These are phyloP conservation scores for Drosophila paulistorum DNA, from an alignment of 1,140 invertebrate species.

Conservation along the genomic window DNA sequence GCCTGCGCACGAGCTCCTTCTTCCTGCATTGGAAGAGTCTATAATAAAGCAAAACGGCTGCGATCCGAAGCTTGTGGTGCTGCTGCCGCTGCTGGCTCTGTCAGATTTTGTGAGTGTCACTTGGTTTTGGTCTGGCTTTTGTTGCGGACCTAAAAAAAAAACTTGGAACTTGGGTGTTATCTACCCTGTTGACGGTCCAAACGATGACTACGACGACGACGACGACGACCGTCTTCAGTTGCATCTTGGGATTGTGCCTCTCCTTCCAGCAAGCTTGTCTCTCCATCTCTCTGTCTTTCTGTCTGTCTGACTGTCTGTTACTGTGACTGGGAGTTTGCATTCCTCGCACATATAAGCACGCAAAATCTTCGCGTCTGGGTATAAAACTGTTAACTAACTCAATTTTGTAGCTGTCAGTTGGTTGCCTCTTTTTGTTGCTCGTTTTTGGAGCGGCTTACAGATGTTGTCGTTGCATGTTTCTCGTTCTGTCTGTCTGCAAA, in stretches of 20 bases:
- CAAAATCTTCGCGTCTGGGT: slow-evolving; percentile 77
- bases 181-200: slow-evolving; percentile 48
- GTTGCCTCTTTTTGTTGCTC: slow-evolving; percentile 34
- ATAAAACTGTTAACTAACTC: slow-evolving; percentile 83
- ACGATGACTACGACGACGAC: too few relatives aligned
- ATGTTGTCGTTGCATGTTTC: slow-evolving; percentile 31
- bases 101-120: slow-evolving; percentile 82
- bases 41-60: slow-evolving; percentile 80
- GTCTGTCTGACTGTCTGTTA: not conserved
- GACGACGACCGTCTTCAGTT: slow-evolving; percentile 68
- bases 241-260: slow-evolving; percentile 32
- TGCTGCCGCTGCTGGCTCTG: slow-evolving; percentile 56
- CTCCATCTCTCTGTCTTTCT: too few relatives aligned
- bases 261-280: not conserved
- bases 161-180: slow-evolving; percentile 63
- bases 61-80: slow-evolving; percentile 46
- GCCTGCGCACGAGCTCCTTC: slow-evolving; percentile 45
- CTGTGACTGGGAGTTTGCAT: slow-evolving; percentile 46
- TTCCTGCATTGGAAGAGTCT: slow-evolving; percentile 32
- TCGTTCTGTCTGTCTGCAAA: slow-evolving; percentile 40
- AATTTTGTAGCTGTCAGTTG: slow-evolving; percentile 83
- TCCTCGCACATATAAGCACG: slow-evolving; percentile 65
- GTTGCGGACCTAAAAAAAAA: slow-evolving; percentile 34
- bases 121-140: slow-evolving; percentile 49
- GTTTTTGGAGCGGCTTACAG: slow-evolving; percentile 33